Base-by-base conservation (phyloP, 2,797 vertebrate species). In the Liparis tanakae region DNA sequence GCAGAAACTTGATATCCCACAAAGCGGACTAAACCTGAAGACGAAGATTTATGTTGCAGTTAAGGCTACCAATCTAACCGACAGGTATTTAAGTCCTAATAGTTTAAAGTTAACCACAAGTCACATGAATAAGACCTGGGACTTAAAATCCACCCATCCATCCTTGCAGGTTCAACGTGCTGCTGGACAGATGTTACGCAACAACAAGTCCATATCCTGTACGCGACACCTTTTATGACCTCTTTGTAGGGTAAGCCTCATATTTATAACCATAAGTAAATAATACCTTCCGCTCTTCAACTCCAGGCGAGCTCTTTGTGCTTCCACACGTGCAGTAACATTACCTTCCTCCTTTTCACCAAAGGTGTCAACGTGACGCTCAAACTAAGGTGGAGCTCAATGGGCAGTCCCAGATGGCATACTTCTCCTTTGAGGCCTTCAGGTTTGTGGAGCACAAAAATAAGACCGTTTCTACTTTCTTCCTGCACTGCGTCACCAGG, bases 11-110 rank as follows among this genome's bases (percentile, higher is more conserved):
- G 10, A 7, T 1, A 77, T 95, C 18, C 95, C 95, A 37, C 0
- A 33, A 6, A 62, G 61, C 0, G 95, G 95, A 58, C 78, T 95
- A 20, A 80, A 83, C 51, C 68, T 94, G 64, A 95, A 95, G 83
- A 94, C 91, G 41, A 91, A 89, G 58, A 91, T 95, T 74, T 94
- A 91, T 75, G 95, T 95, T 48, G 72, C 58, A 41, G 91, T 95
- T n/a, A 77, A 74, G 43, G 94, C 94, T 9, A 90, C 75, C 30
- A 94, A 94, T 82, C 89, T 95, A 18, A 93, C 92, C 46, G 75
- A 89, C 1, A 94, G 86, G 94, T 95, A 83, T 7, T 10, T 10
- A 8, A 10, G 8, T 18, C 39, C 46, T 53, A 1, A 10, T 3
- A 10, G 5, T 62, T 59, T 64, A 62, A n/a, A 22, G 10, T 58